phyloP scores from a whole-genome alignment of 2,888 invertebrate genomes.

The Acrobasis consociella region DNA sequence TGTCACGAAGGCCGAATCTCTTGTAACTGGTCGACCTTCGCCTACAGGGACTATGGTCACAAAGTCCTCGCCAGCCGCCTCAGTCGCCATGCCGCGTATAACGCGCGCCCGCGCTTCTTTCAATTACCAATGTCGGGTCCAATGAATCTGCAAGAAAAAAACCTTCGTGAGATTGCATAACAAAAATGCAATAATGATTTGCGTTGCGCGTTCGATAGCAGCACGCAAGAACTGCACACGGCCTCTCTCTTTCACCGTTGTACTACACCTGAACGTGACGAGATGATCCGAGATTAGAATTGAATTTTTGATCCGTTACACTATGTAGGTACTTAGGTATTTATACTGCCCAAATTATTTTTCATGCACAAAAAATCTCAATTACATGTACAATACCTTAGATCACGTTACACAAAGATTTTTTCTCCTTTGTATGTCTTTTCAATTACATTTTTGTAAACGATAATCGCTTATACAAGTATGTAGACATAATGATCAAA shows the following conservation, averaged over 20 bases:
- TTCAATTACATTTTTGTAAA: neutral
- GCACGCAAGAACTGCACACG: conserved; percentile 58
- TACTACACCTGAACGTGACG: conserved; percentile 56
- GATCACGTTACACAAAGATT: neutral
- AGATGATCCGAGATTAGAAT: conserved; percentile 54
- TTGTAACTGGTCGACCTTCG: conserved; percentile 62
- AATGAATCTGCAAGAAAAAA: conserved; percentile 68
- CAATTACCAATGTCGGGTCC: conserved; percentile 51
- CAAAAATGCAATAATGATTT: conserved; percentile 56
- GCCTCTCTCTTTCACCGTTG: conserved; percentile 76
- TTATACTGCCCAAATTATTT: neutral
- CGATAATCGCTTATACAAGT: neutral
- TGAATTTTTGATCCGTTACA: neutral
- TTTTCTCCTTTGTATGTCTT: neutral
- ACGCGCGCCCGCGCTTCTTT: conserved; percentile 52
- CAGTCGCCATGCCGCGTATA: conserved; percentile 76
- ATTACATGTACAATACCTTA: neutral
- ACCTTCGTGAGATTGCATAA: conserved; percentile 67
- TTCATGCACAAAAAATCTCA: neutral
- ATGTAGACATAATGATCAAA: neutral
- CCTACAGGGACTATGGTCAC: conserved; percentile 84
- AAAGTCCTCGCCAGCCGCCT: conserved; percentile 75
- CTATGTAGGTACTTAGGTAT: neutral
- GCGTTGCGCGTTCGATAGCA: conserved; percentile 54
- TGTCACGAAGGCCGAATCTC: conserved; percentile 80